A percentile compares a stretch with the other conserved stretches of the same genome.
Evolutionary conservation across 2,797 vertebrate species (phyloP).

Genomic region (Anomalospiza imberbis): DNA sequence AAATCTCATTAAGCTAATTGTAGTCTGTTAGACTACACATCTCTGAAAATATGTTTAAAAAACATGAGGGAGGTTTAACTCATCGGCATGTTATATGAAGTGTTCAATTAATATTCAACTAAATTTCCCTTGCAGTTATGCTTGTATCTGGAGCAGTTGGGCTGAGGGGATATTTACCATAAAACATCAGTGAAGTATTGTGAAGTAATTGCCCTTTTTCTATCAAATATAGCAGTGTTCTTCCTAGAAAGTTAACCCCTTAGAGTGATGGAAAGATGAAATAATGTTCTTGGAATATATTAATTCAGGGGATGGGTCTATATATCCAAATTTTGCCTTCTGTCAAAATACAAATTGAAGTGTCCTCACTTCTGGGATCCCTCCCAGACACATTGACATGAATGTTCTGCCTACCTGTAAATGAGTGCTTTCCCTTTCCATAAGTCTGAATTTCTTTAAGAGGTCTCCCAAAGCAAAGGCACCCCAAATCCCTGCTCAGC

Average conservation of each 20-base stretch:
- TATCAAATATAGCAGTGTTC: background rate
- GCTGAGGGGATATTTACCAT: background rate
- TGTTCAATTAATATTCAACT: background rate
- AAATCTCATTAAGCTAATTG: slow-evolving; percentile 60
- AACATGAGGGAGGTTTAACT: slow-evolving; percentile 17
- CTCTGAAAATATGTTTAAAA: slow-evolving; percentile 41
- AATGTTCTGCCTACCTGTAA: background rate
- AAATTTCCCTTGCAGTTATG: slow-evolving; percentile 13
- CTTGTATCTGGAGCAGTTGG: background rate
- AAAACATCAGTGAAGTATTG: background rate
- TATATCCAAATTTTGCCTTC: background rate
- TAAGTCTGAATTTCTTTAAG: background rate
- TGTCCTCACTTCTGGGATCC: background rate
- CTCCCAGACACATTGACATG: background rate
- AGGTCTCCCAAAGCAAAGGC: background rate
- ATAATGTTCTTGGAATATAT: background rate
- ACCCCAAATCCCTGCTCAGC: background rate
- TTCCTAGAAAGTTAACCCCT: background rate
- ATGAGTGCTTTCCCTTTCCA: background rate
- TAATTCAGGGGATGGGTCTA: background rate
- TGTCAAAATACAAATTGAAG: background rate
- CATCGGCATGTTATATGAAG: background rate
- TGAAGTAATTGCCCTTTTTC: background rate
- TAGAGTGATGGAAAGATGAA: background rate
- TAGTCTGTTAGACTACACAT: background rate